Base-by-base conservation (phyloP, 2,888 invertebrate genomes). In the Apotomis capreana region DNA sequence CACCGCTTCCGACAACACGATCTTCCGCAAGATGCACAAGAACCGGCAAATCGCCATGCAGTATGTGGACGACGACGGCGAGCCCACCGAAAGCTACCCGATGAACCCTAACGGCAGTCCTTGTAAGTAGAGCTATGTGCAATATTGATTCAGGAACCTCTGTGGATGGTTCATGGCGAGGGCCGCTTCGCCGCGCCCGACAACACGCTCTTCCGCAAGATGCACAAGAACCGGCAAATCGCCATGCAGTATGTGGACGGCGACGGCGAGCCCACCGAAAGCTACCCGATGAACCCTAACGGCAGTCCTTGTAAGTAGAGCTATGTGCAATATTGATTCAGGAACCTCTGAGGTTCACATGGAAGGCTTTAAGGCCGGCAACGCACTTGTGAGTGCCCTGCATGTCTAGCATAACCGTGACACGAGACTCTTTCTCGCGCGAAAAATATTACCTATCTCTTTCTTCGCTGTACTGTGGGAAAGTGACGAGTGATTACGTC, bases 31-130 rank as follows among this genome's bases (percentile, higher is more conserved):
- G 57, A 78, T 96, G 57, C 91, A 92, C 64, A 78, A 82, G 0
- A 93, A 95, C 72, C 93, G 95, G 40, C 96, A 97, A 77, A 88
- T 97, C 9, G 95, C 98, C 0, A 87, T 99, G 80, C 95, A 95
- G 70, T 99, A 98, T 85, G 97, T 97, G 0, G 97, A 99, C 85
- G 98, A 98, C 81, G 86, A 94, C 26, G 96, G 96, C 0, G 77
- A 85, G 9, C 95, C 97, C 0, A 98, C 98, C 0, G 96, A 96
- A 84, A 84, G 83, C 0, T 99, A 99, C 90, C 99, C 99, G 0
- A 95, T 97, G 94, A 99, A 99, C 92, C 99, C 99, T 0, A 99
- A 98, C 86, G 98, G 98, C 74, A 97, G 97, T 84, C 91, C 94
- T 76, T 94, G 96, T 95, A 86, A 85, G 89, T 83, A 55, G 44